phyloP scores from a whole-genome alignment of 2,888 invertebrate genomes.

The Lordiphosa fenestrarum region DNA sequence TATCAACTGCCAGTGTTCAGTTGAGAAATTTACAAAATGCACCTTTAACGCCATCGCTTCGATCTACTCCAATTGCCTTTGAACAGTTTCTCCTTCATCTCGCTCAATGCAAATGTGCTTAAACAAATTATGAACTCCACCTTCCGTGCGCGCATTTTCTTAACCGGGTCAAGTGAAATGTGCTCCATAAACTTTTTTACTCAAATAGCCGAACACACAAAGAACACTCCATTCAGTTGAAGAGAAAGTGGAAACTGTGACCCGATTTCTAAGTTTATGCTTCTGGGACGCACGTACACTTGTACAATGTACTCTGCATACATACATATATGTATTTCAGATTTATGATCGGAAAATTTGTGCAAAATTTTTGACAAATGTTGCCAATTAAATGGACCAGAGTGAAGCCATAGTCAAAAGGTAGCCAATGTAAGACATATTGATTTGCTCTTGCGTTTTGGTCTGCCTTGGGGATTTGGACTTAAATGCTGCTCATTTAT shows the following conservation, averaged over 20 bases:
- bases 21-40: background rate
- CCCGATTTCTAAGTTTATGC: conserved; percentile 11
- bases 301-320: background rate
- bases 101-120: conserved; percentile 6
- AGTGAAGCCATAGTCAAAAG: conserved; percentile 3
- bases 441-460: conserved; percentile 23
- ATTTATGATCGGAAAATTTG: conserved; percentile 15
- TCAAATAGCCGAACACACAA: conserved; percentile 4
- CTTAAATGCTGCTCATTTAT: conserved; percentile 50
- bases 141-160: background rate
- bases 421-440: conserved; percentile 23
- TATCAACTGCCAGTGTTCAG: background rate
- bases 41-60: background rate
- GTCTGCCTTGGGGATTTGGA: conserved; percentile 34
- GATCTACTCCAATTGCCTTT: background rate
- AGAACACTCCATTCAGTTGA: conserved; percentile 12
- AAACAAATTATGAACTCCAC: background rate
- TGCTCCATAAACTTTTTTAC: conserved; percentile 27
- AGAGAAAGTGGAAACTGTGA: conserved; percentile 16
- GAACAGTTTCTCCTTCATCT: background rate
- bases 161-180: conserved; percentile 43
- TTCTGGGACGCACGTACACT: conserved; percentile 8
- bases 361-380: conserved; percentile 40
- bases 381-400: conserved; percentile 34
- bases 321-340: conserved; percentile 3